Conservation (phyloP, 2,113 vertebrate genomes). For the Sinocyclocheilus anophthalmus region DNA sequence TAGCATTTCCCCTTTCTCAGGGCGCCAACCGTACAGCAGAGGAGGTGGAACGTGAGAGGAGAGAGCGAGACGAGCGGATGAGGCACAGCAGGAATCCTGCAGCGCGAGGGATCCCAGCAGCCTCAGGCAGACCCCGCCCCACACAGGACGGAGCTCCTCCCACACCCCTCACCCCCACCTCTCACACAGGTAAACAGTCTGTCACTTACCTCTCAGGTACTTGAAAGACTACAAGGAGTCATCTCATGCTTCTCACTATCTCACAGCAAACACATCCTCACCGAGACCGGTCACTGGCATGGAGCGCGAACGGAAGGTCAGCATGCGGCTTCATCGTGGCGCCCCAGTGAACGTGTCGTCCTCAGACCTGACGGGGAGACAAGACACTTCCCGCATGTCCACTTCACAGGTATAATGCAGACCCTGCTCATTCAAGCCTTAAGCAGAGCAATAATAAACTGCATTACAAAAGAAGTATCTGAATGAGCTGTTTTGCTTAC, state of each 20-base stretch:
- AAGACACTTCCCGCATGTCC: constrained; percentile 96
- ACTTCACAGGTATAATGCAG: constrained; percentile 88
- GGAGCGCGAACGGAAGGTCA: constrained; percentile 94
- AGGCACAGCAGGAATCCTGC: constrained; percentile 87
- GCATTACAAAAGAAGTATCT: not conserved
- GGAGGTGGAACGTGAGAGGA: constrained; percentile 87
- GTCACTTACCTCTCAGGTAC: not conserved
- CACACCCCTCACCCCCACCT: constrained; percentile 89
- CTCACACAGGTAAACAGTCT: constrained; percentile 84
- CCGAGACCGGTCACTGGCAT: constrained; percentile 85
- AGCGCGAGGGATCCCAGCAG: constrained; percentile 85
- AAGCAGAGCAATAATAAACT: not conserved
- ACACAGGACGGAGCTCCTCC: constrained; percentile 85
- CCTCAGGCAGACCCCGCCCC: constrained; percentile 86
- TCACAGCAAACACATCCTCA: constrained; percentile 86
- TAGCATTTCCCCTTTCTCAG: constrained; percentile 62
- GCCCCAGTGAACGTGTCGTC: constrained; percentile 93
- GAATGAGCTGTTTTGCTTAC: not conserved
- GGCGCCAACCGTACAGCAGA: constrained; percentile 90
- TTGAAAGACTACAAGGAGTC: not conserved
- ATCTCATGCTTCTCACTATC: constrained; percentile 21
- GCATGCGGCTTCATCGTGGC: constrained; percentile 92
- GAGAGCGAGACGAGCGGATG: constrained; percentile 89
- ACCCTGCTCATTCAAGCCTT: not conserved
- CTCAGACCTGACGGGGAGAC: constrained; percentile 90